These are phyloP conservation scores for Menidia beryllina DNA, from an alignment of 2,113 vertebrate genomes.

Conservation along the genomic window DNA sequence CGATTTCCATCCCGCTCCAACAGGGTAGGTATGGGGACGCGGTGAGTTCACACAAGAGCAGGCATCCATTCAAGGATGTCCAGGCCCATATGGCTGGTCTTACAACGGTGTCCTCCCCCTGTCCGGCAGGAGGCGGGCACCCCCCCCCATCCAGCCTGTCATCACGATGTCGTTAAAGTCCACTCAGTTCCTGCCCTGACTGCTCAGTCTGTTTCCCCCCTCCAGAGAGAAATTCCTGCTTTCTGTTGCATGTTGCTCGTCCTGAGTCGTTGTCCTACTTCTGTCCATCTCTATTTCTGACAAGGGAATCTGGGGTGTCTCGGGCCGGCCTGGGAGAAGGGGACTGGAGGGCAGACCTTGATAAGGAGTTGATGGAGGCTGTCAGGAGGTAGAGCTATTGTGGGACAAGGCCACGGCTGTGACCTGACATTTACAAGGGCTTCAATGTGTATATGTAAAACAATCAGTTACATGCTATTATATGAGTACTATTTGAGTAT, in stretches of 20 bases:
- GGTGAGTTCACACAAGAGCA: constrained; percentile 19
- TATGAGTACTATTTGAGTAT: no score
- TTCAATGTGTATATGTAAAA: neutral
- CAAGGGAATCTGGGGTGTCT: constrained; percentile 42
- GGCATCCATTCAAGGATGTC: constrained; percentile 48
- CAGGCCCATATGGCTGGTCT: constrained; percentile 44
- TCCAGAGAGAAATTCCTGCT: constrained; percentile 51
- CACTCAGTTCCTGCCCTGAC: constrained; percentile 19
- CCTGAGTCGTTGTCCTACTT: constrained; percentile 30
- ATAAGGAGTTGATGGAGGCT: constrained; percentile 46
- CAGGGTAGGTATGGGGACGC: constrained; percentile 46
- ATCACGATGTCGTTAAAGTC: constrained; percentile 73
- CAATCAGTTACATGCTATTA: neutral
- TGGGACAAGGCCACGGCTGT: constrained; percentile 24
- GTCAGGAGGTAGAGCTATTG: constrained; percentile 59
- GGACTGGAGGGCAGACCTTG: constrained; percentile 17
- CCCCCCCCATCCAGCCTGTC: constrained; percentile 67
- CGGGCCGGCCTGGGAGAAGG: constrained; percentile 27
- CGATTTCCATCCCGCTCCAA: constrained; percentile 39
- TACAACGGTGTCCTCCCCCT: constrained; percentile 38
- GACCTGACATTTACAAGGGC: constrained; percentile 4
- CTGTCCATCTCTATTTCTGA: constrained; percentile 58
- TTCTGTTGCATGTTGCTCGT: constrained; percentile 32
- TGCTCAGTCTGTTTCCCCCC: constrained; percentile 24
- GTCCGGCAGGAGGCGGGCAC: constrained; percentile 38